phyloP scores from a whole-genome alignment of 2,888 invertebrate species.

The Heliconius erato region DNA sequence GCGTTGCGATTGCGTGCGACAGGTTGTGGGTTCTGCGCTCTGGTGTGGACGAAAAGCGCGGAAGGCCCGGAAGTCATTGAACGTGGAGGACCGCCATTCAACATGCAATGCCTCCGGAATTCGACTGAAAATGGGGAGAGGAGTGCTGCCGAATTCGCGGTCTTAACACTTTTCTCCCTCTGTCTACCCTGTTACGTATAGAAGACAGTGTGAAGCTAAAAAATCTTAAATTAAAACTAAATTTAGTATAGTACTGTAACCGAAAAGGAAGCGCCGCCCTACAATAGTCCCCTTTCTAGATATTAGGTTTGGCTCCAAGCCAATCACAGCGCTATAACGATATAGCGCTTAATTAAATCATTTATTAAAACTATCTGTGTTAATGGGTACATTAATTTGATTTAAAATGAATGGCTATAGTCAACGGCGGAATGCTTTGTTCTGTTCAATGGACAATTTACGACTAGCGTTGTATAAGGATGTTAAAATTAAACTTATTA shows the following conservation, averaged over 20 bases:
- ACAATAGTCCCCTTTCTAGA: not conserved
- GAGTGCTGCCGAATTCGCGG: too few relatives aligned
- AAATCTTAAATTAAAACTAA: not conserved
- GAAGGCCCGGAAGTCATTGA: too few relatives aligned
- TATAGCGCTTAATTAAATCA: conserved; percentile 25
- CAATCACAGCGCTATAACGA: conserved; percentile 29
- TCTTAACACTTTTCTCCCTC: too few relatives aligned
- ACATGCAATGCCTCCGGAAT: too few relatives aligned
- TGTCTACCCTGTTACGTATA: too few relatives aligned
- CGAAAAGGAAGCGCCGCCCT: not conserved
- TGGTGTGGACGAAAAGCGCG: too few relatives aligned
- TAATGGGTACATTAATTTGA: conserved; percentile 32
- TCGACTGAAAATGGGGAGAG: too few relatives aligned
- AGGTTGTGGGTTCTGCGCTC: too few relatives aligned
- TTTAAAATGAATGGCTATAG: conserved; percentile 17
- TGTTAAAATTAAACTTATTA: not conserved
- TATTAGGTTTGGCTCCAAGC: conserved; percentile 25
- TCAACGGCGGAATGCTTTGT: not conserved
- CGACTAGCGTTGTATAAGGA: conserved; percentile 7
- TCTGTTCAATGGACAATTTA: not conserved
- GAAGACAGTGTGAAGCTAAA: too few relatives aligned
- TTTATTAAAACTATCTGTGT: conserved; percentile 34
- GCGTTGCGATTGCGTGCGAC: too few relatives aligned
- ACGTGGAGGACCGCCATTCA: too few relatives aligned
- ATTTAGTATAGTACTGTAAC: not conserved